phyloP scores from a whole-genome alignment of 2,113 vertebrate genomes.

The Siphamia tubifer region DNA sequence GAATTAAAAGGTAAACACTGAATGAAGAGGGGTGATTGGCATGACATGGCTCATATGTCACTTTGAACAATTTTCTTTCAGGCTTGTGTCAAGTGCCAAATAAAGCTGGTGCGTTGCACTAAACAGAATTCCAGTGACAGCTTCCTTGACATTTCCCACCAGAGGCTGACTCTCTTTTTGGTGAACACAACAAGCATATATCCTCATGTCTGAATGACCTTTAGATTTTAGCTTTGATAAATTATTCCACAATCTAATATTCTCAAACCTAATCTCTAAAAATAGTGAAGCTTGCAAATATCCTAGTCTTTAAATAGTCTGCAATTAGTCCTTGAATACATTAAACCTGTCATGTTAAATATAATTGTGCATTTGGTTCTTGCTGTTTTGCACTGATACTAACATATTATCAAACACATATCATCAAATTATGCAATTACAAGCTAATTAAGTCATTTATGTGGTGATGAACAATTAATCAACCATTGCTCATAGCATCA shows the following conservation, averaged over 20 bases:
- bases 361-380: no score
- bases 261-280: constrained; percentile 3
- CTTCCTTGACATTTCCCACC: constrained; percentile 55
- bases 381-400: no score
- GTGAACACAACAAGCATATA: constrained; percentile 25
- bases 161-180: constrained; percentile 30
- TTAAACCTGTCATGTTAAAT: neutral
- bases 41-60: neutral
- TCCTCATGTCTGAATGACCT: constrained; percentile 35
- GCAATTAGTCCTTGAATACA: neutral
- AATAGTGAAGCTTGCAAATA: neutral
- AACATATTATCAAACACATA: no score
- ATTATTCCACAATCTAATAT: constrained; percentile 13
- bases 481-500: no score
- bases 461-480: no score
- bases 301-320: neutral
- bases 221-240: constrained; percentile 41
- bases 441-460: no score
- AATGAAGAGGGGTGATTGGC: neutral
- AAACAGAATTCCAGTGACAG: constrained; percentile 18
- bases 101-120: constrained; percentile 3
- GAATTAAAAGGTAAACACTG: constrained; percentile 18
- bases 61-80: constrained; percentile 1
- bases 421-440: no score
- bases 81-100: constrained; percentile 16